Base-by-base conservation (phyloP, 2,888 invertebrate genomes). In the Rosalia funebris region DNA sequence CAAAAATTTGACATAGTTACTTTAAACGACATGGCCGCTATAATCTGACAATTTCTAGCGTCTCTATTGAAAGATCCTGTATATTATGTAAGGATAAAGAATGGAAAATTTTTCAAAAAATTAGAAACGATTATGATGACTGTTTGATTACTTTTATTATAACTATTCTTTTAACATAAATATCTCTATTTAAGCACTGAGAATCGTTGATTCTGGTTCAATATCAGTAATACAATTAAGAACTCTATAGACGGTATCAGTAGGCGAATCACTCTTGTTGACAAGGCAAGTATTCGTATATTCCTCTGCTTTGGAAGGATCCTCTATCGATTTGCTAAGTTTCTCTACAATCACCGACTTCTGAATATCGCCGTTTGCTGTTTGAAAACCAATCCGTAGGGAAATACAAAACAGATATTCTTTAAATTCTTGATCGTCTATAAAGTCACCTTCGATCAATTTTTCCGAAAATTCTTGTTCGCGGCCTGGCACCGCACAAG, bases 351-450 rank as follows among this genome's bases (percentile, higher is more conserved):
- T 63, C 1, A 65, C 64, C 0, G 58, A 64, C 14, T 60, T 52
- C 10, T 70, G 57, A 39, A 70, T 57, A 36, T 68, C 63, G 5
- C 75, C 75, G 16, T 55, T 60, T 2, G 63, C 70, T 39, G 71
- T 71, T 45, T 69, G 63, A 70, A 74, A 71, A 4, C 72, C 69
- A 3, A 64, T 60, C 25, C 71, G 71, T 37, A 72, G 67, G 7
- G 65, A 54, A 2, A 74, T 36, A 52, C 75, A 73, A 1, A 67
- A 55, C 2, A 69, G 15, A 10, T 72, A 64, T 4, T 64, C 57
- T 39, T 71, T 72, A 11, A 71, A 46, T 55, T 68, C 65, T 19
- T 59, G 52, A 56, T 74, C 71, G 5, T 73, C 68, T n/a, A 42
- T 46, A 41, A 68, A 63, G 66, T 65, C 66, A 39, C 57, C 64